Evolutionary conservation across 2,888 invertebrate genomes (phyloP), one percentile per base, ranked within the genome.

Genomic region (Quadriops clusia): DNA sequence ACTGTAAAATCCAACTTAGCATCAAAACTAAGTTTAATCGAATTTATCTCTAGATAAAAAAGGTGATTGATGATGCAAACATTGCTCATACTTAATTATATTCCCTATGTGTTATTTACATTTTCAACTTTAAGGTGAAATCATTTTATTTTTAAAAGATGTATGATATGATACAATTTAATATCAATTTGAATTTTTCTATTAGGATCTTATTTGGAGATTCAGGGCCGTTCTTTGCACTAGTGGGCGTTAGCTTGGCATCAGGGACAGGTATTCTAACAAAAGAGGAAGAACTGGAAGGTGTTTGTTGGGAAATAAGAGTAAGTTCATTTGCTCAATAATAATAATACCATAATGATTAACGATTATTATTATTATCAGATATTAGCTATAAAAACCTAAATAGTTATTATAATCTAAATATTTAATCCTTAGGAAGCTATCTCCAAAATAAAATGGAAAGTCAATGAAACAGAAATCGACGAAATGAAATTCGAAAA

Each of bases 271-370:
- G 81, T 10, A 71, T 81, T 35, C 53, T 84, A 14, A 80, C 79
- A 1, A 77, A 77, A 50, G 77, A 82, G 47, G 79, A 82, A 53
- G 80, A 83, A 60, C 54, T 80, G 16, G 82, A 83, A 59, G 77
- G 77, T 22, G 70, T 83, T 20, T 83, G 82, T 47, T 75, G 74
- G 70, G 81, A 82, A 64, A 82, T 84, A 38, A 62, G 80, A 37
- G 79, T 74, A 61, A 54, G 53, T 51, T 37, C 34, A 29, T 10
- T 5, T 7, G 26, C n/a, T 36, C 14, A 21, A 21, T 9, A 21
- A 21, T 10, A 6, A 11, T 10, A 12, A 10, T 23, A 10, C n/a
- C 7, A 6, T 15, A 14, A 14, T 23, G 8, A 28, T 20, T 4
- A 10, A 20, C 9, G 9, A 15, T 20, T 9, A 18, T 21, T 13